Conservation (phyloP, 2,113 vertebrate species). For the Hippocampus comes region DNA sequence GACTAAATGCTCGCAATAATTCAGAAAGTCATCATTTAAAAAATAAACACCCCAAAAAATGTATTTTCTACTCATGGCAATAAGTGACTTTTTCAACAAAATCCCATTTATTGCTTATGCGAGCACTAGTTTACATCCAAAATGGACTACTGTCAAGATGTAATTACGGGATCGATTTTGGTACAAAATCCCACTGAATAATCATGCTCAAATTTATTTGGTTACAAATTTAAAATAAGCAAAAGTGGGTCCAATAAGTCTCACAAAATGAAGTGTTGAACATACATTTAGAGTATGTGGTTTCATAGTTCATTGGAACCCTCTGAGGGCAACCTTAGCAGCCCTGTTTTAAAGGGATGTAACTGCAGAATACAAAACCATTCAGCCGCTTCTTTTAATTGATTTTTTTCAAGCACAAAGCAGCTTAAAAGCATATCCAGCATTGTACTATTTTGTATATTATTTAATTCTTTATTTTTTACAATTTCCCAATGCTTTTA, state of each 20-base stretch:
- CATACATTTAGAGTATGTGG: not conserved
- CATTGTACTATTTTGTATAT: not conserved
- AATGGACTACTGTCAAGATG: no score
- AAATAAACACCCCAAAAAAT: no score
- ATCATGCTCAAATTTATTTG: not conserved
- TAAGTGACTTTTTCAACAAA: no score
- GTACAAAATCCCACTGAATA: no score
- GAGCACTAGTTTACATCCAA: no score
- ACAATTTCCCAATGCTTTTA: not conserved
- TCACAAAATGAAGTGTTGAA: not conserved
- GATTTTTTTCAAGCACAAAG: not conserved
- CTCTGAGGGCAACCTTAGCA: not conserved
- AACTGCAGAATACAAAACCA: slow-evolving; percentile 13
- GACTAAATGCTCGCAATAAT: no score
- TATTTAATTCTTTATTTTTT: slow-evolving; percentile 9
- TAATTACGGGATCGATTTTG: no score
- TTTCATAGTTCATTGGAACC: not conserved
- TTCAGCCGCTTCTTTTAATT: slow-evolving; percentile 3
- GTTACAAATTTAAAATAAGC: not conserved
- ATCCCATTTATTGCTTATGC: no score
- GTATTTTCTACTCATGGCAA: no score
- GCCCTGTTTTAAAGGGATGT: slow-evolving; percentile 4
- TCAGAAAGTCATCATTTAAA: no score
- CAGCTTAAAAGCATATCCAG: not conserved
- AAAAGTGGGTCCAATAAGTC: not conserved